These are phyloP conservation scores for Junonia oenone DNA, from an alignment of 2,888 invertebrate species.

Conservation along the genomic window DNA sequence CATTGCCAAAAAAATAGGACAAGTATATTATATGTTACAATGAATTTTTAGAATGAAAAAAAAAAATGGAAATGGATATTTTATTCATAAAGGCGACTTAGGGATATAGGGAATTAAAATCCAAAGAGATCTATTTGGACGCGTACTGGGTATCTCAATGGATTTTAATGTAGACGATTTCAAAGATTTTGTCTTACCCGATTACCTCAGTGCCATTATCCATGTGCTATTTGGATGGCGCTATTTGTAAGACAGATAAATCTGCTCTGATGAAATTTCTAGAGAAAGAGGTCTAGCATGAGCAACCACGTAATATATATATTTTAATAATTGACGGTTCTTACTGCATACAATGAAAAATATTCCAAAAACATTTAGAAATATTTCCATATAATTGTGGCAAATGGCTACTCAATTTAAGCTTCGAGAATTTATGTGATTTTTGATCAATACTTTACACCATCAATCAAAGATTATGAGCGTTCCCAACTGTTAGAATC, in stretches of 20 bases:
- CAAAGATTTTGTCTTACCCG: constrained; percentile 9
- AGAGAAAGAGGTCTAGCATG: constrained; percentile 19
- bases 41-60: too few species aligned
- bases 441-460: constrained; percentile 25
- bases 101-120: too few species aligned
- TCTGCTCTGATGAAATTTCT: constrained; percentile 32
- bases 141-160: too few species aligned
- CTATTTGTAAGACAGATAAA: constrained; percentile 37
- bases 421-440: constrained; percentile 24
- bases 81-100: too few species aligned
- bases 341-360: constrained; percentile 34
- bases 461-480: constrained; percentile 28
- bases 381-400: constrained; percentile 35
- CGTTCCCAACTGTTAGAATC: constrained; percentile 25
- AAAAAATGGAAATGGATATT: too few species aligned
- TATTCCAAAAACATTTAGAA: constrained; percentile 37
- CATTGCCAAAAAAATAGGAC: too few species aligned
- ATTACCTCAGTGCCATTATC: constrained; percentile 29
- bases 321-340: constrained; percentile 33
- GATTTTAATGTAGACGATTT: neutral
- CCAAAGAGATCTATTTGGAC: too few species aligned
- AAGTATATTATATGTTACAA: too few species aligned
- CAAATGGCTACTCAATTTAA: constrained; percentile 29
- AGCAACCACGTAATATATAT: constrained; percentile 3
- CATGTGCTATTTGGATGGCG: constrained; percentile 36